Conservation (phyloP, 1,140 invertebrate genomes). For the Drosophila persimilis region DNA sequence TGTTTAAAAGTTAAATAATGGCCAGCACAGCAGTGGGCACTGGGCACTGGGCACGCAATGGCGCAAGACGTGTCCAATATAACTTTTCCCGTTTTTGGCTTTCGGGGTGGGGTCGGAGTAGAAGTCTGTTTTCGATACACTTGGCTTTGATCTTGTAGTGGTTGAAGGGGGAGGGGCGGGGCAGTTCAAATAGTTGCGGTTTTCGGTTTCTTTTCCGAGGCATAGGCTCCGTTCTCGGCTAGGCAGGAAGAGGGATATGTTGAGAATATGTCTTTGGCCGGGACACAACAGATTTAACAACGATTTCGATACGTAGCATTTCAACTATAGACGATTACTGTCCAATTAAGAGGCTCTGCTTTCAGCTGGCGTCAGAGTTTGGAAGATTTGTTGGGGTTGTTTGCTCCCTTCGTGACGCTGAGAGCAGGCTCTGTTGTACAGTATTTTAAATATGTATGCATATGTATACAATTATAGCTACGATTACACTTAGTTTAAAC, state of each 20-base stretch:
- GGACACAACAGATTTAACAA: slow-evolving; percentile 59
- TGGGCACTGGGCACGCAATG: slow-evolving; percentile 64
- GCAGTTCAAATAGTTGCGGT: slow-evolving; percentile 77
- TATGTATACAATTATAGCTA: slow-evolving; percentile 57
- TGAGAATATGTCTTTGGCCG: slow-evolving; percentile 18
- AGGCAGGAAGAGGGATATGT: slow-evolving; percentile 38
- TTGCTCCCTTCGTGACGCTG: slow-evolving; percentile 14
- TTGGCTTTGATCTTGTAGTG: slow-evolving; percentile 64
- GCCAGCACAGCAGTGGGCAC: slow-evolving; percentile 26
- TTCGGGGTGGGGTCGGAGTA: not conserved
- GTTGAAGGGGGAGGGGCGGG: not conserved
- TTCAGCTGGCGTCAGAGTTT: slow-evolving; percentile 17
- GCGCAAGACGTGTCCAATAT: slow-evolving; percentile 78
- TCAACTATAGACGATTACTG: slow-evolving; percentile 31
- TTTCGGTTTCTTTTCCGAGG: slow-evolving; percentile 13
- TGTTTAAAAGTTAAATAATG: slow-evolving; percentile 81
- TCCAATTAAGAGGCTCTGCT: slow-evolving; percentile 6
- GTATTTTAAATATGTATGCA: slow-evolving; percentile 6
- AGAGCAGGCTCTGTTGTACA: slow-evolving; percentile 14
- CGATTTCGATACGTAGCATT: slow-evolving; percentile 40
- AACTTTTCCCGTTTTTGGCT: slow-evolving; percentile 57
- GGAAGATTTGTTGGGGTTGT: slow-evolving; percentile 18
- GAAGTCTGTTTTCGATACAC: slow-evolving; percentile 13
- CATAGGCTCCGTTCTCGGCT: slow-evolving; percentile 33
- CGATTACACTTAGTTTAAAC: slow-evolving; percentile 68